Base-by-base conservation (phyloP, 2,888 invertebrate genomes). In the Brachyptera risi region DNA sequence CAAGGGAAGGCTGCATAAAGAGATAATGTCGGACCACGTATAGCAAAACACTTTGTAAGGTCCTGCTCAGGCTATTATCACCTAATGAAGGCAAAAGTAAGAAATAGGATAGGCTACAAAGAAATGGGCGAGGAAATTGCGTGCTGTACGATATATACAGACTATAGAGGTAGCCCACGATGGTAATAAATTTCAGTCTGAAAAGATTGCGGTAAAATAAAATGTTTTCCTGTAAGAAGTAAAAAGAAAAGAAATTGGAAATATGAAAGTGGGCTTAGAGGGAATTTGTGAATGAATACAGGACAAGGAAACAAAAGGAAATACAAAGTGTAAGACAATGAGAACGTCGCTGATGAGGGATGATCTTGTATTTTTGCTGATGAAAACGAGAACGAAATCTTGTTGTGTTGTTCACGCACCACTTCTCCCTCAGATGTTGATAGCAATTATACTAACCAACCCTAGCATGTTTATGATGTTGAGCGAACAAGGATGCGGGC, bases 311-410 rank as follows among this genome's bases (percentile, higher is more conserved):
- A 3, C 24, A 23, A n/a, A n/a, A n/a, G n/a, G n/a, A n/a, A n/a
- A n/a, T n/a, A n/a, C n/a, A n/a, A n/a, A 13, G 50, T 31, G 24
- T 51, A 51, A 27, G n/a, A 51, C 50, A 51, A 51, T 51, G 50
- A n/a, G 27, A 23, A 51, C 50, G 27, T 51, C 50, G 21, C 17
- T 27, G 27, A 51, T 51, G 50, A 51, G 31, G 3, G 50, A 51
- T 51, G 50, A 27, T 42, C 19, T 9, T 9, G 15, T 17, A 42
- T 42, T 17, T n/a, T n/a, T n/a, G 42, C 19, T 19, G 42, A 7
- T 31, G 27, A 24, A 26, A 24, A 19, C 31, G 50, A 13, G 42
- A 42, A 42, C 21, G 17, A 21, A 19, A 42, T 42, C 42, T 3
- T 2, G 11, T 7, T 21, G 17, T 9, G n/a, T n/a, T n/a, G n/a